Percentiles rank a stretch among this genome's conserved stretches.
Evolutionary conservation across 2,888 invertebrate genomes (phyloP).

Genomic region (Dryadula phaetusa): DNA sequence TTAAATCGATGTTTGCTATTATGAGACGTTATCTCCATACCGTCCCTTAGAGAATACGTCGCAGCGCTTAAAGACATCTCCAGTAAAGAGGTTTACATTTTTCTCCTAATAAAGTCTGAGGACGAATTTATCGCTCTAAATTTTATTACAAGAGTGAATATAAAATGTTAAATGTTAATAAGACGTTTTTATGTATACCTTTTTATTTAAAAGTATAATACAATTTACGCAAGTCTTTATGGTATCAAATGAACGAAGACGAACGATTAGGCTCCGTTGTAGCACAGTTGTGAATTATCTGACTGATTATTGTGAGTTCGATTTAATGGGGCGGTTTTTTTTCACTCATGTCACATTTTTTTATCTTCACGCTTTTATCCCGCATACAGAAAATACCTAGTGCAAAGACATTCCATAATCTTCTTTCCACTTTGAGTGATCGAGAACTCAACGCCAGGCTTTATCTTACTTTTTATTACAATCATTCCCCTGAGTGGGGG

Average conservation of each 20-base stretch:
- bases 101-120: slow-evolving; percentile 12
- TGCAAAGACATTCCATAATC: no score
- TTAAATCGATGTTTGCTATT: slow-evolving; percentile 24
- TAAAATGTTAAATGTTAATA: slow-evolving; percentile 5
- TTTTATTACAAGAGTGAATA: slow-evolving; percentile 3
- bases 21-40: slow-evolving; percentile 19
- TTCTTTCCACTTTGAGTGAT: no score
- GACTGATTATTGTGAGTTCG: no score
- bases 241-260: not conserved
- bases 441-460: no score
- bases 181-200: not conserved
- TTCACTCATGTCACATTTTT: no score
- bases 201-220: slow-evolving; percentile 14
- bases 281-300: no score
- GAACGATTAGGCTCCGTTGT: not conserved
- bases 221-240: slow-evolving; percentile 11
- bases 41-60: slow-evolving; percentile 29
- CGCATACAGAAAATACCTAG: no score
- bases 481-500: no score
- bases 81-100: slow-evolving; percentile 25
- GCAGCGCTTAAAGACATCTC: slow-evolving; percentile 17
- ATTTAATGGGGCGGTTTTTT: no score
- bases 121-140: slow-evolving; percentile 19
- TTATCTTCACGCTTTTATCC: no score
- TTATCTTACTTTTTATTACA: no score